These are phyloP conservation scores for Todus mexicanus DNA, from an alignment of 2,797 vertebrate genomes.

Conservation along the genomic window DNA sequence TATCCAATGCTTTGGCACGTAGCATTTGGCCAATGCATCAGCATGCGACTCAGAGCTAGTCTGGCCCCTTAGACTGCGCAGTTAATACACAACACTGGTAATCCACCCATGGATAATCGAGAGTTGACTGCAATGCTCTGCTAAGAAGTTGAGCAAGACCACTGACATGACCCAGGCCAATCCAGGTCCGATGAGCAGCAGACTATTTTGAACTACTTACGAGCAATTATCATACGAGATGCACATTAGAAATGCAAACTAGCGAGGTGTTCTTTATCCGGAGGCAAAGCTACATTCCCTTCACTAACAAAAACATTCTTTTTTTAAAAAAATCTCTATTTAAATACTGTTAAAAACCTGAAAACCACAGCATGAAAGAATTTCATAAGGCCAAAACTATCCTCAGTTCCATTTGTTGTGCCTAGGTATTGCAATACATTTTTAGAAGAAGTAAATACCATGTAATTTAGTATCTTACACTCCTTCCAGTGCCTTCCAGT, in stretches of 20 bases:
- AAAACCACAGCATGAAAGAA: conserved; percentile 64
- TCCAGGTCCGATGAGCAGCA: background rate
- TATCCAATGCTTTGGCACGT: background rate
- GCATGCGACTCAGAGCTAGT: accelerated
- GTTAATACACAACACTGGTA: background rate
- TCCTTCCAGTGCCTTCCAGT: conserved; percentile 22
- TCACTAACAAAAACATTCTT: conserved; percentile 66
- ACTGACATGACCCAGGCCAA: background rate
- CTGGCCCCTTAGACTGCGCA: background rate
- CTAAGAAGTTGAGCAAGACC: conserved; percentile 1
- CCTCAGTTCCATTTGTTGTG: conserved; percentile 12
- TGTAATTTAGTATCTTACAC: background rate
- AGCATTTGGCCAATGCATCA: accelerated
- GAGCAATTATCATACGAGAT: background rate
- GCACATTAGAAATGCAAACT: conserved; percentile 12
- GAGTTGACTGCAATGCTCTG: conserved; percentile 40
- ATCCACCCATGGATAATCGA: conserved; percentile 3
- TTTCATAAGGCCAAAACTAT: conserved; percentile 32
- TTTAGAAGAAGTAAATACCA: background rate
- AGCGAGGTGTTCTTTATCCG: background rate
- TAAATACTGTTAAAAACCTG: conserved; percentile 68
- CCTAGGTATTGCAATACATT: conserved; percentile 2
- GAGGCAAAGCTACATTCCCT: conserved; percentile 42
- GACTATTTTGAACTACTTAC: background rate
- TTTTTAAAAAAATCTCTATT: conserved; percentile 25